Conservation (phyloP, 2,888 invertebrate genomes). For the Epicampocera succincta region DNA sequence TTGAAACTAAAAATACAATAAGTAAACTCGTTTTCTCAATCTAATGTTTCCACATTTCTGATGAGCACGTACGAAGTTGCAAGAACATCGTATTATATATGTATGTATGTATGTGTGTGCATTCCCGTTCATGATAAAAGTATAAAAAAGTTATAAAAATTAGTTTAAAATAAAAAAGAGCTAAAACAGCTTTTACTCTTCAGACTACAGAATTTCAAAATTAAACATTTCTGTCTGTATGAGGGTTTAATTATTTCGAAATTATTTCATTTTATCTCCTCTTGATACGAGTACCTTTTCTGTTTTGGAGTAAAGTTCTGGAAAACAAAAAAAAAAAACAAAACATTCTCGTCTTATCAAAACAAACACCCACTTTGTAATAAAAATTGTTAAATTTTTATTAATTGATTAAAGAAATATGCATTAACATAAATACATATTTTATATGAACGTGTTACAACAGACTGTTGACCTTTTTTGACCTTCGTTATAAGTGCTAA, state of each 20-base stretch:
- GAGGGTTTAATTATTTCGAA: background rate
- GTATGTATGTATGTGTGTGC: background rate
- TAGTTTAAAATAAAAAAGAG: background rate
- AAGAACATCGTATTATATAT: too few species aligned
- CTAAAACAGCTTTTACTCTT: background rate
- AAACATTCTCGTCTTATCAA: background rate
- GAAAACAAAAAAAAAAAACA: background rate
- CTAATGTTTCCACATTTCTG: background rate
- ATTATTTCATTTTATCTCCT: background rate
- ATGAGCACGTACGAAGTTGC: conserved; percentile 2
- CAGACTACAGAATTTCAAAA: too few species aligned
- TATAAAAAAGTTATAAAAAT: conserved; percentile 11
- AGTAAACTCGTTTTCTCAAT: conserved; percentile 24
- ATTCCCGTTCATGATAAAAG: background rate
- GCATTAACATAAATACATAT: background rate
- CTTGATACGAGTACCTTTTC: background rate
- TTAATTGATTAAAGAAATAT: background rate
- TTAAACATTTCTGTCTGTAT: background rate
- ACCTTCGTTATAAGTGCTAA: too few species aligned
- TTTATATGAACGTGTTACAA: background rate
- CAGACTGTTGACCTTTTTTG: background rate
- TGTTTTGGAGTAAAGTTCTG: background rate
- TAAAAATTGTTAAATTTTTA: background rate
- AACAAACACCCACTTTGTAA: conserved; percentile 17
- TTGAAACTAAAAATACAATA: too few species aligned